Percentiles rank a stretch among this genome's conserved stretches.
phyloP scores from a whole-genome alignment of 2,888 invertebrate species.

The Bursaphelenchus okinawaensis region DNA sequence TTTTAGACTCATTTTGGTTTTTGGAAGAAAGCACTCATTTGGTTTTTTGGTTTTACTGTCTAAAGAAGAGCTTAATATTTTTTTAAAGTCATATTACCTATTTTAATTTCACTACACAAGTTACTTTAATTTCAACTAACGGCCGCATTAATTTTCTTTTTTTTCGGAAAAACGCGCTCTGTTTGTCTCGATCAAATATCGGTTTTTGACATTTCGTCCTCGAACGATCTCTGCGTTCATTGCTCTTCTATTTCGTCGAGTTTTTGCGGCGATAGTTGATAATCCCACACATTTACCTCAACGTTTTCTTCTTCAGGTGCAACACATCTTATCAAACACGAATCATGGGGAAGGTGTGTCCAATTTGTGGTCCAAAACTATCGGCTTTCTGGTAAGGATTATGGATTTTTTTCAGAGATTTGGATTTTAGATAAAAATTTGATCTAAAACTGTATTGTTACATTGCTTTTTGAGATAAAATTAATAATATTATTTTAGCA shows the following conservation, averaged over 20 bases:
- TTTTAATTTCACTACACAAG: too few relatives aligned
- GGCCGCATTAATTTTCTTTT: not conserved
- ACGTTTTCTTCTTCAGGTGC: not conserved
- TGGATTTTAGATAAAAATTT: too few relatives aligned
- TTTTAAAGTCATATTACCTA: too few relatives aligned
- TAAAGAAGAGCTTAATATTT: too few relatives aligned
- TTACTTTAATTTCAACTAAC: too few relatives aligned
- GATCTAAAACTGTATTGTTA: not conserved
- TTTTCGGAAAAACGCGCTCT: not conserved
- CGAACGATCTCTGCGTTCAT: slow-evolving; percentile 13
- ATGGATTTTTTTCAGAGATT: slow-evolving; percentile 4
- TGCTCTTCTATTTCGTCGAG: slow-evolving; percentile 5
- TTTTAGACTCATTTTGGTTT: too few relatives aligned
- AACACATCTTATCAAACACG: not conserved
- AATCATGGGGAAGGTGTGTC: slow-evolving; percentile 53
- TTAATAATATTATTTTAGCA: slow-evolving; percentile 36
- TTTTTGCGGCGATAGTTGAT: too few relatives aligned
- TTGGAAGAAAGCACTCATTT: too few relatives aligned
- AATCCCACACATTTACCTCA: not conserved
- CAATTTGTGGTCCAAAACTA: slow-evolving; percentile 55
- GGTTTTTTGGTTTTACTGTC: too few relatives aligned
- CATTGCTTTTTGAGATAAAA: not conserved
- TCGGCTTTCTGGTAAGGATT: slow-evolving; percentile 57
- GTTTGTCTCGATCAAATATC: not conserved
- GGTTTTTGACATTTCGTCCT: slow-evolving; percentile 1